A percentile compares a stretch with the other conserved stretches of the same genome.
Conservation (phyloP, 2,797 vertebrate species). For the Falco concolor region DNA sequence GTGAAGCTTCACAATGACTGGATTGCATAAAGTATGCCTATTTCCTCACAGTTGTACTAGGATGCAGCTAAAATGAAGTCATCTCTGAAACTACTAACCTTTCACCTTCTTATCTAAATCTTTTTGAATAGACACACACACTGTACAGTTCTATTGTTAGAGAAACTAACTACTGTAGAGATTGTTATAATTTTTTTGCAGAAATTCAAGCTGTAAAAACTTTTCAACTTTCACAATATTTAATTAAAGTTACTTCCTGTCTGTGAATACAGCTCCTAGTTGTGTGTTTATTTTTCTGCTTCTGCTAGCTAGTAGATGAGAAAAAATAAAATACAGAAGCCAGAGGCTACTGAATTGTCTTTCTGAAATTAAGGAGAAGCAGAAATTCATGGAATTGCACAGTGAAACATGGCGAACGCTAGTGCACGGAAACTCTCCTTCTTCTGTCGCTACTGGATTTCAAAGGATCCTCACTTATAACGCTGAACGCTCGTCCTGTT, state of each 20-base stretch:
- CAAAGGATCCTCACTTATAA: neutral
- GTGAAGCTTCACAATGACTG: slow-evolving; percentile 75
- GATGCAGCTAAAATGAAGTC: slow-evolving; percentile 76
- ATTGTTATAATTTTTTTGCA: slow-evolving; percentile 98
- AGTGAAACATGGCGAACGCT: neutral
- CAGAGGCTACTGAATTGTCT: neutral
- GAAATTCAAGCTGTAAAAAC: slow-evolving; percentile 98
- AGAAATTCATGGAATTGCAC: neutral
- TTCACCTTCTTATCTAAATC: slow-evolving; percentile 79
- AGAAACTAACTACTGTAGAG: slow-evolving; percentile 95
- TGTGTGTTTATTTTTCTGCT: slow-evolving; percentile 74
- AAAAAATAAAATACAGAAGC: neutral
- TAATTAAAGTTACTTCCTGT: slow-evolving; percentile 99
- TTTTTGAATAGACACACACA: slow-evolving; percentile 92
- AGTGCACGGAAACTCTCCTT: neutral
- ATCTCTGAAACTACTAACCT: slow-evolving; percentile 79
- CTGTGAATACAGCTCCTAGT: slow-evolving; percentile 84
- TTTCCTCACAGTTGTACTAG: slow-evolving; percentile 74
- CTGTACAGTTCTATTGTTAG: slow-evolving; percentile 96
- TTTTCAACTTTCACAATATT: slow-evolving; percentile 99
- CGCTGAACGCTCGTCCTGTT: neutral
- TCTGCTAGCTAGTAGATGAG: neutral
- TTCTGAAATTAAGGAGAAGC: slow-evolving; percentile 3
- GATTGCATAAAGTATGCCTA: slow-evolving; percentile 65
- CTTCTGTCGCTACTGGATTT: neutral